Conservation (phyloP, 2,797 vertebrate species). For the Pogoniulus pusillus region DNA sequence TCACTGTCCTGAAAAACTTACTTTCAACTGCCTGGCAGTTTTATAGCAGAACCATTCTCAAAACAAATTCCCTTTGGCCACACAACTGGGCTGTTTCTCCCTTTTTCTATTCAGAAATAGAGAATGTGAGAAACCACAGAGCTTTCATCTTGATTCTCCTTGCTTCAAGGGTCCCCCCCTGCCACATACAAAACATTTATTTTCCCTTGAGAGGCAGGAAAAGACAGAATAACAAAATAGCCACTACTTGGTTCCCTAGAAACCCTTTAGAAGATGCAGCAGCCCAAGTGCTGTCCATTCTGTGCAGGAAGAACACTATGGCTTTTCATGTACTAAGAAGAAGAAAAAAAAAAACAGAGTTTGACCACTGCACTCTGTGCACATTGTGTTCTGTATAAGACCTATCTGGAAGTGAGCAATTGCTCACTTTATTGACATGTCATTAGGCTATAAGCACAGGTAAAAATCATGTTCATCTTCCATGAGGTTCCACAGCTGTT, state of each 20-base stretch:
- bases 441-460: background rate
- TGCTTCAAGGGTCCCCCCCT: background rate
- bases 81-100: background rate
- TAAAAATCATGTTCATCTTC: background rate
- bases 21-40: background rate
- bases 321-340: background rate
- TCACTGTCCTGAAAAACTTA: background rate
- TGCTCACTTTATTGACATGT: background rate
- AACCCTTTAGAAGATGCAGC: background rate
- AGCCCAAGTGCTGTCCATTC: fast-evolving
- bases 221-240: constrained; percentile 4
- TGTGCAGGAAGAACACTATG: background rate
- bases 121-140: background rate
- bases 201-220: background rate
- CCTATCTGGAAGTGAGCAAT: background rate
- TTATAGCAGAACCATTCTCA: background rate
- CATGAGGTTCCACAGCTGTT: background rate
- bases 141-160: background rate
- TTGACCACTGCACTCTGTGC: background rate
- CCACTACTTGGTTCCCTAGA: background rate
- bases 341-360: background rate
- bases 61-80: background rate
- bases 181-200: background rate
- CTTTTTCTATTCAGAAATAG: background rate
- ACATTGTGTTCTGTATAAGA: background rate